phyloP scores from a whole-genome alignment of 2,888 invertebrate species.

The Lasiommata megera region DNA sequence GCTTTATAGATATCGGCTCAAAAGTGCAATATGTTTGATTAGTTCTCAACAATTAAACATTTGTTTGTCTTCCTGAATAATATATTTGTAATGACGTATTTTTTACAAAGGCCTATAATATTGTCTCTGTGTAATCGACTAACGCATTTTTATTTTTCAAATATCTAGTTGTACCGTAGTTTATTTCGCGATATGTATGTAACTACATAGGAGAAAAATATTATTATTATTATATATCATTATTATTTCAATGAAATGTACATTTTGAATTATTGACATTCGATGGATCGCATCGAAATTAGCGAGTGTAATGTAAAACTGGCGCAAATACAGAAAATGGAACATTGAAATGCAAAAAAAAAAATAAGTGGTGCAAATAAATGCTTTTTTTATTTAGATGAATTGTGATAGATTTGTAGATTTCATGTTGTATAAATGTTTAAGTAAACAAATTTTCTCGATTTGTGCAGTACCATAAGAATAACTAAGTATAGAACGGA shows the following conservation, averaged over 20 bases:
- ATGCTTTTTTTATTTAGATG: slow-evolving; percentile 13
- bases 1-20: too few species aligned
- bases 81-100: slow-evolving; percentile 35
- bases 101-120: slow-evolving; percentile 44
- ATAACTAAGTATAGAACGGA: neutral
- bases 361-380: slow-evolving; percentile 8
- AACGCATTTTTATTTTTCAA: slow-evolving; percentile 44
- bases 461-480: slow-evolving; percentile 3
- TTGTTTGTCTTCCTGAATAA: slow-evolving; percentile 49
- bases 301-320: neutral
- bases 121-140: slow-evolving; percentile 32
- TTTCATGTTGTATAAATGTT: slow-evolving; percentile 11
- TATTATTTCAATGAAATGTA: slow-evolving; percentile 37
- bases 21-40: slow-evolving; percentile 47
- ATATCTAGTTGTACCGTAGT: slow-evolving; percentile 40
- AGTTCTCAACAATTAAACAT: slow-evolving; percentile 31
- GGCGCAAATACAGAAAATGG: slow-evolving; percentile 3
- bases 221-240: too few species aligned
- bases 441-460: slow-evolving; percentile 1
- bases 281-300: slow-evolving; percentile 7
- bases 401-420: slow-evolving; percentile 15
- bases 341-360: neutral
- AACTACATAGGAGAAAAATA: slow-evolving; percentile 38
- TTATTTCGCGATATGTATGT: slow-evolving; percentile 34
- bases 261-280: slow-evolving; percentile 26